These are phyloP conservation scores for Erebia epiphron DNA, from an alignment of 2,888 invertebrate genomes.

Conservation along the genomic window DNA sequence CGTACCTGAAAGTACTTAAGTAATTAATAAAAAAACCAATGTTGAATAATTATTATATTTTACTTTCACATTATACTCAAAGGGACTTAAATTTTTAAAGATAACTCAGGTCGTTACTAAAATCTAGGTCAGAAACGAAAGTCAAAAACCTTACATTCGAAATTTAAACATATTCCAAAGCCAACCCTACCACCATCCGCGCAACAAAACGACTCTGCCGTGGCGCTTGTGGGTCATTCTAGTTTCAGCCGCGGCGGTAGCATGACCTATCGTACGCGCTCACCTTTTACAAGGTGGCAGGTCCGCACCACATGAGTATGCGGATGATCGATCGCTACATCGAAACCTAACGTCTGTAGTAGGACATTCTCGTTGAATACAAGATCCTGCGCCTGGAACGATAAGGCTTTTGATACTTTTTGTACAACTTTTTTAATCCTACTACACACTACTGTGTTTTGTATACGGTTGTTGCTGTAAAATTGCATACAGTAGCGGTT, in stretches of 20 bases:
- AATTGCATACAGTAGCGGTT: not conserved
- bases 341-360: slow-evolving; percentile 98
- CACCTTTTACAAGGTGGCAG: slow-evolving; percentile 97
- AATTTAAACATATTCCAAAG: slow-evolving; percentile 14
- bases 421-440: not conserved
- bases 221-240: slow-evolving; percentile 40
- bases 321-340: slow-evolving; percentile 98
- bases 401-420: slow-evolving; percentile 15
- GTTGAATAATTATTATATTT: too few relatives aligned
- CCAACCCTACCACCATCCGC: slow-evolving; percentile 24
- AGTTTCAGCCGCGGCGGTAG: slow-evolving; percentile 36
- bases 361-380: slow-evolving; percentile 98
- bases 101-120: too few relatives aligned
- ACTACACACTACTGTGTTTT: not conserved
- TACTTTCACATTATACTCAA: too few relatives aligned
- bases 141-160: not conserved
- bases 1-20: too few relatives aligned
- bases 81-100: too few relatives aligned
- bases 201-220: slow-evolving; percentile 40
- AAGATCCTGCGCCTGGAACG: slow-evolving; percentile 92
- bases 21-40: too few relatives aligned
- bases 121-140: not conserved
- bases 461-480: not conserved
- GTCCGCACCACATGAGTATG: slow-evolving; percentile 98
- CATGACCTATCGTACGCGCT: slow-evolving; percentile 56